Base-by-base conservation (phyloP, 2,797 vertebrate genomes). In the Erethizon dorsatum region DNA sequence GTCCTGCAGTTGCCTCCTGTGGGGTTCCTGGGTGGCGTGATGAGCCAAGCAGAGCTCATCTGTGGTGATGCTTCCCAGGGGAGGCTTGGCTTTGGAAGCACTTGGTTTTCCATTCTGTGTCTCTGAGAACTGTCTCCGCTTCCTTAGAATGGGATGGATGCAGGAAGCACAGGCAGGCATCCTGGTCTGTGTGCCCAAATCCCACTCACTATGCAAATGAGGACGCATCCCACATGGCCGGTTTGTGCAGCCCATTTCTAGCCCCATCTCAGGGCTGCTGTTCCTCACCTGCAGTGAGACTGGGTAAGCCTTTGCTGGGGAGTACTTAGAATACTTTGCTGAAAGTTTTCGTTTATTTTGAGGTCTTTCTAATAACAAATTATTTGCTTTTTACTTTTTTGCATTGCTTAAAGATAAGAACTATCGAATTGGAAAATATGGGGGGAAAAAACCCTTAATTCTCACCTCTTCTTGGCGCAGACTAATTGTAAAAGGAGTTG, bases 271-370 rank as follows among this genome's bases (percentile, higher is more conserved):
- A 13, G 47, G 47, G 11, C 28, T 65, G 24, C 12, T 83, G 15
- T 20, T 75, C 12, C 65, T 37, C 1, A 2, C n/a, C 45, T 15
- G 3, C 59, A 13, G 26, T 41, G 33, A 67, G 9, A 47, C 63
- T n/a, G 77, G 69, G 78, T 65, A 82, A 17, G 73, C 9, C 26
- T 47, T 77, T 31, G 26, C 75, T 52, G 50, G 47, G 47, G 50
- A 50, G 47, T 52, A 78, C 47, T 50, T 50, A 14, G 1, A 33
- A 17, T 33, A 33, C 41, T 65, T 41, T 22, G 26, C 47, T 80
- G 77, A 87, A n/a, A 56, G 28, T 59, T 57, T 79, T 80, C 69
- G 20, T 93, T 96, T 83, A 61, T 91, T 96, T 84, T 50, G 61
- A 83, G 54, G 31, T 63, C 47, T 91, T 94, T 79, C 28, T 85